Base-by-base conservation (phyloP, 2,797 vertebrate genomes). In the Artibeus jamaicensis region DNA sequence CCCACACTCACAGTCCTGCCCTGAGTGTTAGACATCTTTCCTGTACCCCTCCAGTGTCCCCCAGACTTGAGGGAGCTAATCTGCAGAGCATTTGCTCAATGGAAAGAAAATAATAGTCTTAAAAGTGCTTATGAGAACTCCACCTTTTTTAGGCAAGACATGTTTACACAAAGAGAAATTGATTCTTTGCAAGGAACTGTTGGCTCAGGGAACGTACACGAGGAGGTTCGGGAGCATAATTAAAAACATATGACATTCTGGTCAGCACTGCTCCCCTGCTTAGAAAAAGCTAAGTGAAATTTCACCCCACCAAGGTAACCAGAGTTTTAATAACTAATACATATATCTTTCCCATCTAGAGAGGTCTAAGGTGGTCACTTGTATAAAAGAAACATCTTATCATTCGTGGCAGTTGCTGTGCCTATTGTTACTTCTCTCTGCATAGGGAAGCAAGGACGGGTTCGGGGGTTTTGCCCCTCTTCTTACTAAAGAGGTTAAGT, bases 181-280 rank as follows among this genome's bases (percentile, higher is more conserved):
- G 95, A 95, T 96, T 98, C 89, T 96, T 97, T 77, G 57, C 86
- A 96, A 97, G 92, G 8, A 70, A 89, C 42, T 96, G 42, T 95
- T 97, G 96, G 87, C 89, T 94, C 3, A 8, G 92, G 21, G 3
- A 74, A 91, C 97, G 96, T 90, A 94, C 82, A 73, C 67, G 46
- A 94, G 86, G 95, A 81, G 79, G 53, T 94, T 87, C 78, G 42
- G 70, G 92, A 53, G 88, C 15, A 0, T 98, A 97, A 98, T 98
- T 96, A 96, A 98, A 98, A 97, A 84, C 98, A 98, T 88, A 44
- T 50, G 24, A 74, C 68, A 84, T 89, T 97, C 94, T 96, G 92
- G 86, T 94, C 92, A 91, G 70, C 19, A 6, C 87, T 95, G 97
- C 91, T 42, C 81, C 94, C 86, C 92, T 74, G 46, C 91, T 97